phyloP scores from a whole-genome alignment of 2,888 invertebrate genomes.

The Gastrophysa polygoni region DNA sequence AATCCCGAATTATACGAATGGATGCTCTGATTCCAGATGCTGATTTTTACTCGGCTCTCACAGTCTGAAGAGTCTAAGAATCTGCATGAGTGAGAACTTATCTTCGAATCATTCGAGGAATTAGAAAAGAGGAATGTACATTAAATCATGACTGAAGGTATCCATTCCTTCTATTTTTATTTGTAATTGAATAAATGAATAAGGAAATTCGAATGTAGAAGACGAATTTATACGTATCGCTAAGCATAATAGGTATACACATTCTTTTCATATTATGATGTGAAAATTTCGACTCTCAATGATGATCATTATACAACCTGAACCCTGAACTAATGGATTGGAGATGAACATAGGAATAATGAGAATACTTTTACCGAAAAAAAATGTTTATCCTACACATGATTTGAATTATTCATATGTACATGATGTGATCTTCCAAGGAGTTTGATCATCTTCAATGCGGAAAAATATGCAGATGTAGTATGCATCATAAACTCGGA shows the following conservation, averaged over 20 bases:
- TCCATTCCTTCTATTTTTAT: no score
- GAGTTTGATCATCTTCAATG: background rate
- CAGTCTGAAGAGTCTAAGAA: slow-evolving; percentile 6
- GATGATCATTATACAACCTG: no score
- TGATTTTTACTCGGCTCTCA: background rate
- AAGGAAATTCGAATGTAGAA: no score
- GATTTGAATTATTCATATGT: background rate
- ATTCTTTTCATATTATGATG: no score
- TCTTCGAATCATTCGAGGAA: slow-evolving; percentile 3
- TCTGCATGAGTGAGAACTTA: slow-evolving; percentile 12
- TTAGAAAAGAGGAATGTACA: background rate
- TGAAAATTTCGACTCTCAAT: no score
- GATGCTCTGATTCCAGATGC: background rate
- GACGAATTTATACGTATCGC: no score
- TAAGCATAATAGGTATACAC: no score
- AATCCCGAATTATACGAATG: slow-evolving; percentile 1
- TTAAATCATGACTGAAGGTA: background rate
- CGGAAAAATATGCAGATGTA: background rate
- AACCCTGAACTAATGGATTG: no score
- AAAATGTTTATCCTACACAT: no score
- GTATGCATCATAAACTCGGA: background rate
- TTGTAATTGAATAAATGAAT: no score
- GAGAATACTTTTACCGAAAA: no score
- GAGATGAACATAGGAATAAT: no score
- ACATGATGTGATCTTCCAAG: background rate